A percentile compares a stretch with the other conserved stretches of the same genome.
Conservation (phyloP, 2,888 invertebrate species). For the Flexamia atlantica region DNA sequence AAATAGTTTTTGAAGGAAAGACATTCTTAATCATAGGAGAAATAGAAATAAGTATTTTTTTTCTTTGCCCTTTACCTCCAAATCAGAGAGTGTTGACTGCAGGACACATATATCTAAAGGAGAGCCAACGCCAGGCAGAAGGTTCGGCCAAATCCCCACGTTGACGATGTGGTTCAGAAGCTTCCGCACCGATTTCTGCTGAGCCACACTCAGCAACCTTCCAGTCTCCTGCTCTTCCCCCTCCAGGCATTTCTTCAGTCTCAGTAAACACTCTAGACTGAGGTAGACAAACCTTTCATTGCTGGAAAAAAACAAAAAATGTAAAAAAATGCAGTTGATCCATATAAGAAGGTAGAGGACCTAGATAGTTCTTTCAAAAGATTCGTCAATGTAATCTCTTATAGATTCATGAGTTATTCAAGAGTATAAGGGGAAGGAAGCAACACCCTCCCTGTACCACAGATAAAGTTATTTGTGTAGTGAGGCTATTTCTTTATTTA, state of each 20-base stretch:
- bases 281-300: conserved; percentile 40
- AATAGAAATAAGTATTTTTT: no score
- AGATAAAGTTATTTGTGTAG: no score
- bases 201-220: conserved; percentile 80
- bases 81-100: conserved; percentile 42
- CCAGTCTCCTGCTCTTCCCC: conserved; percentile 62
- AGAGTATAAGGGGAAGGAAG: no score
- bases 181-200: conserved; percentile 81
- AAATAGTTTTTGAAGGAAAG: no score
- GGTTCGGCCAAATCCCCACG: conserved; percentile 82
- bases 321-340: no score
- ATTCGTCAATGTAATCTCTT: no score
- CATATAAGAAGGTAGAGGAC: no score
- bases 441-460: no score
- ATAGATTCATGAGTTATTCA: no score
- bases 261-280: conserved; percentile 59
- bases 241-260: conserved; percentile 58
- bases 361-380: no score
- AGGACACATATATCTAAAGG: conserved; percentile 61
- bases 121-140: conserved; percentile 80
- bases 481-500: no score
- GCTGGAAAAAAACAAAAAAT: not conserved
- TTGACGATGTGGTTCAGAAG: conserved; percentile 81
- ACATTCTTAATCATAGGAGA: no score
- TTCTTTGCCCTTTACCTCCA: conserved; percentile 73